A percentile compares a stretch with the other conserved stretches of the same genome.
phyloP scores from a whole-genome alignment of 2,888 invertebrate genomes.

The Cosmia trapezina region DNA sequence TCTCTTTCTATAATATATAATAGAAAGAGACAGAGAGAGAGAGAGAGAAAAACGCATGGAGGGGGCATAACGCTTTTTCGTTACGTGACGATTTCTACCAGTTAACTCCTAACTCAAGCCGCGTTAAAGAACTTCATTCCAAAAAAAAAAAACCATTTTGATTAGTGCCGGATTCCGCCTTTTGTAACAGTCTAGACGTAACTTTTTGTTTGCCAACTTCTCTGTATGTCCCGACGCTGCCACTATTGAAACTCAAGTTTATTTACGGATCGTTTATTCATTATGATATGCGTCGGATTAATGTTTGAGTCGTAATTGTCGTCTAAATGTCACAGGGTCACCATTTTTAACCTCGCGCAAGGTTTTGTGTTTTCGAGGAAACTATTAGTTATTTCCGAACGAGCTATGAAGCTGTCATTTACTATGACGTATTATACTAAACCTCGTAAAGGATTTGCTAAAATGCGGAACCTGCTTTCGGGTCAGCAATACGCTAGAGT shows the following conservation, averaged over 20 bases:
- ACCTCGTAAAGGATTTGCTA: slow-evolving; percentile 11
- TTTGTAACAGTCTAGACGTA: slow-evolving; percentile 54
- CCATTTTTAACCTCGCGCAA: not conserved
- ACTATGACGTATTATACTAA: not conserved
- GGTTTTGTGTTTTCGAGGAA: slow-evolving; percentile 7
- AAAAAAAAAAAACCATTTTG: slow-evolving; percentile 20
- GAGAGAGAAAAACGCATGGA: no score
- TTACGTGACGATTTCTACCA: no score
- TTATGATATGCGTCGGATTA: slow-evolving; percentile 27
- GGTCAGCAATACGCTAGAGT: slow-evolving; percentile 35
- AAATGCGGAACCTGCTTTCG: slow-evolving; percentile 30
- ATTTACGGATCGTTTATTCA: slow-evolving; percentile 32
- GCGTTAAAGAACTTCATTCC: no score
- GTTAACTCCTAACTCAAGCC: no score
- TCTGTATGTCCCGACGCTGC: slow-evolving; percentile 2
- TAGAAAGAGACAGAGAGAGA: no score
- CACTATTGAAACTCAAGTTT: slow-evolving; percentile 20
- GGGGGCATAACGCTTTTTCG: no score
- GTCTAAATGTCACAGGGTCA: slow-evolving; percentile 28
- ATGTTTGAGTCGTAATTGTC: slow-evolving; percentile 23
- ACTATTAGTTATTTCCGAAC: slow-evolving; percentile 14
- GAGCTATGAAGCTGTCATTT: not conserved
- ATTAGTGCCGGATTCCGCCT: slow-evolving; percentile 49
- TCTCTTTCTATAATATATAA: no score
- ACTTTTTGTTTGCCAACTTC: slow-evolving; percentile 43